Conservation (phyloP, 2,113 vertebrate species). For the Lonchura striata region DNA sequence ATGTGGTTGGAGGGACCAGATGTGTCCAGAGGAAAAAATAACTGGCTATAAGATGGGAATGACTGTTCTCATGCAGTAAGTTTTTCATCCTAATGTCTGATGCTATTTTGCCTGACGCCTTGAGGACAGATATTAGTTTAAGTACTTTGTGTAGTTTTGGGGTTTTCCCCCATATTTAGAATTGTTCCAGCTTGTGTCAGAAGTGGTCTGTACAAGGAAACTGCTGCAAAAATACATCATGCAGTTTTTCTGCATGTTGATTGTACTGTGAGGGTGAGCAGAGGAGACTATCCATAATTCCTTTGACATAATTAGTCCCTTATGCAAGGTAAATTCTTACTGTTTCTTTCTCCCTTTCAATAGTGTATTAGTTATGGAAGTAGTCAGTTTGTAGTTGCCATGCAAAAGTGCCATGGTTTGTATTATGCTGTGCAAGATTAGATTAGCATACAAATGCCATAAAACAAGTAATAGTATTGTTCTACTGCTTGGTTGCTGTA, state of each 20-base stretch:
- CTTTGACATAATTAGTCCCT: neutral
- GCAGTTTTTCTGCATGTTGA: neutral
- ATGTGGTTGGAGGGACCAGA: neutral
- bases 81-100: neutral
- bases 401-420: neutral
- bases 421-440: constrained; percentile 4
- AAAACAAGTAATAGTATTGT: constrained; percentile 38
- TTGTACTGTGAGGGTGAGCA: neutral
- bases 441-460: constrained; percentile 9
- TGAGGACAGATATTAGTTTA: neutral
- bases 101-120: neutral
- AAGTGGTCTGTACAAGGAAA: neutral
- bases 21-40: neutral
- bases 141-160: neutral
- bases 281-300: neutral
- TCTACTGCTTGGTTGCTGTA: neutral
- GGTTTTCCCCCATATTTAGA: neutral
- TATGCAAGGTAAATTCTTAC: neutral
- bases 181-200: neutral
- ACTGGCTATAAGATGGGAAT: neutral
- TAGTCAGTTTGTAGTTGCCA: neutral
- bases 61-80: neutral
- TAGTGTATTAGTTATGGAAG: neutral
- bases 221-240: neutral
- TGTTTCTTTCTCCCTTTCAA: neutral